These are phyloP conservation scores for Gymnoscopelus braueri DNA, from an alignment of 2,797 vertebrate species.

Conservation along the genomic window DNA sequence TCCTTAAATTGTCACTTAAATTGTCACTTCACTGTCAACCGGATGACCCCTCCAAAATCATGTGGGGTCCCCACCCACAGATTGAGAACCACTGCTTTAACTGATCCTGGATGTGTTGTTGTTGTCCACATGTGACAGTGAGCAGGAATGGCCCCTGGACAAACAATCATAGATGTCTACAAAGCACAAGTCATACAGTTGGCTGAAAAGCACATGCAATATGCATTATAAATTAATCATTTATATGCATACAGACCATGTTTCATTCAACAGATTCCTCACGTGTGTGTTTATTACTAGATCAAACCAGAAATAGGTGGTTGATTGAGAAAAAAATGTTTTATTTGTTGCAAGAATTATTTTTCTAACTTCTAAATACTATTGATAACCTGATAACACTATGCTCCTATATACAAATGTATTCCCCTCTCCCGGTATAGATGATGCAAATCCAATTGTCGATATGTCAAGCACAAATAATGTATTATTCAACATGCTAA, in stretches of 20 bases:
- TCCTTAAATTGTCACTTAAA: no score
- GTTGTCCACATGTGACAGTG: slow-evolving; percentile 4
- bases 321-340: slow-evolving; percentile 21
- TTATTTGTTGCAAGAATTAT: slow-evolving; percentile 53
- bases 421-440: slow-evolving; percentile 30
- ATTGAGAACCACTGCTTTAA: neutral
- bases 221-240: slow-evolving; percentile 30
- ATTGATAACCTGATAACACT: slow-evolving; percentile 24
- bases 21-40: no score
- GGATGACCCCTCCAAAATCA: no score
- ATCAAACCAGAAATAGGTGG: slow-evolving; percentile 16
- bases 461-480: slow-evolving; percentile 12
- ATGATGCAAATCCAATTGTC: neutral
- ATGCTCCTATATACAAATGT: slow-evolving; percentile 30
- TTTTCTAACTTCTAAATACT: slow-evolving; percentile 64
- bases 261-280: slow-evolving; percentile 7
- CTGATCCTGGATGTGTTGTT: slow-evolving; percentile 14
- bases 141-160: slow-evolving; percentile 11
- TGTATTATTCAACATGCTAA: slow-evolving; percentile 16
- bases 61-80: no score
- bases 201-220: slow-evolving; percentile 42
- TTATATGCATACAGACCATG: no score
- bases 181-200: slow-evolving; percentile 36
- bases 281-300: slow-evolving; percentile 44
- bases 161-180: slow-evolving; percentile 45